phyloP scores from a whole-genome alignment of 2,113 vertebrate species.

The Tonatia bakeri region DNA sequence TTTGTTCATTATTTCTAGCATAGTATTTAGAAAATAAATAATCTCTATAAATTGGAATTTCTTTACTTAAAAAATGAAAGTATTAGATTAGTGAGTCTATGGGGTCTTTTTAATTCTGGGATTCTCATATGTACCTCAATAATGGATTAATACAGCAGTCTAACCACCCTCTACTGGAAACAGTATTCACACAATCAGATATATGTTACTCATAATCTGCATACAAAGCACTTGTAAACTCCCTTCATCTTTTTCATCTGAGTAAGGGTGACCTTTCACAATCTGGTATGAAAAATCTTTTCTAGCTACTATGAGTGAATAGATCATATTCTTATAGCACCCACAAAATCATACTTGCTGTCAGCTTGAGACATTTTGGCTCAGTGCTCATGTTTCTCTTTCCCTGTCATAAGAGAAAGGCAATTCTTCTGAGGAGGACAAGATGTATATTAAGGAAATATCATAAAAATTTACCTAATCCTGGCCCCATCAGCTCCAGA shows the following conservation, averaged over 20 bases:
- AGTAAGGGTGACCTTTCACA: conserved; percentile 74
- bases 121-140: neutral
- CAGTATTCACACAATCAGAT: neutral
- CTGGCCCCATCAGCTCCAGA: neutral
- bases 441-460: conserved; percentile 50
- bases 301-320: conserved; percentile 55
- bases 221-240: conserved; percentile 17
- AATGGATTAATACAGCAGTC: neutral
- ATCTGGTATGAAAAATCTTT: conserved; percentile 66
- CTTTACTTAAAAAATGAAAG: neutral
- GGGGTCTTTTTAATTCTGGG: neutral
- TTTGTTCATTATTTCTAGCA: neutral
- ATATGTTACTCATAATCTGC: neutral
- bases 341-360: conserved; percentile 77
- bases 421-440: conserved; percentile 71
- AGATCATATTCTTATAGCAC: conserved; percentile 73
- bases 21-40: neutral
- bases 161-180: neutral
- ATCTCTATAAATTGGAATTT: neutral
- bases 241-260: conserved; percentile 20
- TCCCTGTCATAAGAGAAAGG: conserved; percentile 52
- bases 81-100: neutral
- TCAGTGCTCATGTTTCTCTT: conserved; percentile 71
- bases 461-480: conserved; percentile 71
- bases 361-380: conserved; percentile 78